Conservation (phyloP, 2,113 vertebrate genomes). For the Takifugu bimaculatus region DNA sequence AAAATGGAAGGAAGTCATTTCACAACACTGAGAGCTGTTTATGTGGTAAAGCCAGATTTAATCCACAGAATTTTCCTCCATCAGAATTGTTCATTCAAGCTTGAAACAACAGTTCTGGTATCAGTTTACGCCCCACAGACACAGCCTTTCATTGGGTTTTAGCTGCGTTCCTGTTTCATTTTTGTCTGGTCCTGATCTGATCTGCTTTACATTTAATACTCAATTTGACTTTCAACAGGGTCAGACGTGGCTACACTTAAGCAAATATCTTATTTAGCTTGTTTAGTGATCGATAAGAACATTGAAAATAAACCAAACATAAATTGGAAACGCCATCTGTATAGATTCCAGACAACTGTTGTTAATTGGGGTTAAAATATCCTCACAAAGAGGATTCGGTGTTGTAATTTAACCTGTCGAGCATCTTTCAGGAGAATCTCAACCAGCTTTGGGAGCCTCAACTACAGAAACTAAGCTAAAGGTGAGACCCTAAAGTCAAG, state of each 20-base stretch:
- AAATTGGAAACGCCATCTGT: no score
- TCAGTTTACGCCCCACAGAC: conserved; percentile 10
- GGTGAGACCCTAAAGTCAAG: no score
- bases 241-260: no score
- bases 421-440: no score
- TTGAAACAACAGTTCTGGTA: conserved; percentile 18
- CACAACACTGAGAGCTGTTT: conserved; percentile 25
- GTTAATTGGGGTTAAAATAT: no score
- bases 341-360: no score
- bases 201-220: neutral
- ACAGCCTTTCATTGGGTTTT: neutral
- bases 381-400: no score
- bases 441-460: conserved; percentile 12
- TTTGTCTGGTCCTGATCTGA: neutral
- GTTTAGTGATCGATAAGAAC: no score
- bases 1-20: conserved; percentile 29
- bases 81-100: conserved; percentile 13
- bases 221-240: neutral
- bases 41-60: conserved; percentile 11
- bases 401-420: no score
- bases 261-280: no score
- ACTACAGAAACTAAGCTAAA: no score
- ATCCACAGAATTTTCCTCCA: conserved; percentile 9
- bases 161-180: conserved; percentile 1
- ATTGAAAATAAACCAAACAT: no score